phyloP scores from a whole-genome alignment of 2,113 vertebrate species.

The Myrmecobius fasciatus region DNA sequence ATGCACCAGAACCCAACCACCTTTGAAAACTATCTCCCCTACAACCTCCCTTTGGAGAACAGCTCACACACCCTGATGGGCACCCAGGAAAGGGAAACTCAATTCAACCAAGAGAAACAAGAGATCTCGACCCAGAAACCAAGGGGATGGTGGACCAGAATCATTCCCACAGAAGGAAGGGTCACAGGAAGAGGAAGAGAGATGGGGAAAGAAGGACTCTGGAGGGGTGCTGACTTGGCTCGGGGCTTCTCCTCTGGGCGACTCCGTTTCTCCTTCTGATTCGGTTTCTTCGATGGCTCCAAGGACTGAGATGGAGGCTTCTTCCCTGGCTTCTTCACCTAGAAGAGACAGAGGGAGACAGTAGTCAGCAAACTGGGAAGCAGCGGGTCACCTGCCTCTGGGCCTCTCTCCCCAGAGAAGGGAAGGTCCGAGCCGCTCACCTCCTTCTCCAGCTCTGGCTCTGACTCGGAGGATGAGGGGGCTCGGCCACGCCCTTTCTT shows the following conservation, averaged over 20 bases:
- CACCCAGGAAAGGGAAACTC: not conserved
- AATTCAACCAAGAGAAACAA: rapidly evolving
- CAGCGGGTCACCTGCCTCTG: not conserved
- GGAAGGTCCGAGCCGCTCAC: slow-evolving; percentile 60
- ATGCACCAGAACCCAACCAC: not conserved
- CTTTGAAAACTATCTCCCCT: not conserved
- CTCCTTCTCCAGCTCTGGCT: slow-evolving; percentile 86
- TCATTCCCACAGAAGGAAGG: not conserved
- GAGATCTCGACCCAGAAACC: not conserved
- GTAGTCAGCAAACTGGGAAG: rapidly evolving
- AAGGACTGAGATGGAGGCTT: slow-evolving; percentile 78
- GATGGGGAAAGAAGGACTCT: not conserved
- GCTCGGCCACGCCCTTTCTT: slow-evolving; percentile 87
- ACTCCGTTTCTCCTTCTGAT: slow-evolving; percentile 91
- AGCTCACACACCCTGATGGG: not conserved
- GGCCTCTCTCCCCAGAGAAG: not conserved
- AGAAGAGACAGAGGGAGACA: not conserved
- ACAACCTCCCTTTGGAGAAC: too few species aligned
- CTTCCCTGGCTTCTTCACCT: slow-evolving; percentile 90
- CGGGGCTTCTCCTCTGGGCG: slow-evolving; percentile 90
- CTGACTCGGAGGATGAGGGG: slow-evolving; percentile 89
- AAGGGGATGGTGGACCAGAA: not conserved
- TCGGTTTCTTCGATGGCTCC: slow-evolving; percentile 88
- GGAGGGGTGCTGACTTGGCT: slow-evolving; percentile 84
- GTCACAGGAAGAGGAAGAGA: not conserved